Conservation (phyloP, 2,888 invertebrate genomes). For the Bellardia bayeri region DNA sequence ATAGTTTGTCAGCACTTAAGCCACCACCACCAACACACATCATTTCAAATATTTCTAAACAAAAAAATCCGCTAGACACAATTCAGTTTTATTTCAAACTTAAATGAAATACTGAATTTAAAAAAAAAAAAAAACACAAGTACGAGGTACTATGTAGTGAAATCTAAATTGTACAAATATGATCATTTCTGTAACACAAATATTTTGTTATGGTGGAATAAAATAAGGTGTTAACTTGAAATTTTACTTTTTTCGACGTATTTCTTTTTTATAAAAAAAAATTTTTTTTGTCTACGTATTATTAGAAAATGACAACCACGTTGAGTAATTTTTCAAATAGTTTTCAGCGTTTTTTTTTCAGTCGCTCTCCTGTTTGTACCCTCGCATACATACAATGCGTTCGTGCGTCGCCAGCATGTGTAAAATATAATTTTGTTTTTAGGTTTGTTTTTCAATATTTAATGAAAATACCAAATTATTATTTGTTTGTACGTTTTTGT, state of each 20-base stretch:
- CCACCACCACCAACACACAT: constrained; percentile 56
- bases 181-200: background rate
- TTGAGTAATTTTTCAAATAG: constrained; percentile 22
- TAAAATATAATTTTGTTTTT: constrained; percentile 37
- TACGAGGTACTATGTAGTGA: background rate
- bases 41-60: background rate
- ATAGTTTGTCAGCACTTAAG: constrained; percentile 64
- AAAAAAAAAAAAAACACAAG: background rate
- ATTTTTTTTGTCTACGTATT: background rate
- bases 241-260: constrained; percentile 19
- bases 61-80: background rate
- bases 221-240: constrained; percentile 60
- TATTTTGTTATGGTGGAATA: constrained; percentile 34
- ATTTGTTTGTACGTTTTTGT: constrained; percentile 13
- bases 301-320: constrained; percentile 26
- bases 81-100: constrained; percentile 9
- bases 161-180: constrained; percentile 19
- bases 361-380: constrained; percentile 3
- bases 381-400: constrained; percentile 6
- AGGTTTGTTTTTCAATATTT: constrained; percentile 44
- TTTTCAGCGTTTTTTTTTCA: constrained; percentile 8
- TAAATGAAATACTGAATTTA: background rate
- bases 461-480: constrained; percentile 59
- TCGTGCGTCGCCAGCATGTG: constrained; percentile 47
- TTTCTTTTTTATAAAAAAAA: constrained; percentile 7